Conservation (phyloP, 2,888 invertebrate genomes). For the Euzophera pinguis region DNA sequence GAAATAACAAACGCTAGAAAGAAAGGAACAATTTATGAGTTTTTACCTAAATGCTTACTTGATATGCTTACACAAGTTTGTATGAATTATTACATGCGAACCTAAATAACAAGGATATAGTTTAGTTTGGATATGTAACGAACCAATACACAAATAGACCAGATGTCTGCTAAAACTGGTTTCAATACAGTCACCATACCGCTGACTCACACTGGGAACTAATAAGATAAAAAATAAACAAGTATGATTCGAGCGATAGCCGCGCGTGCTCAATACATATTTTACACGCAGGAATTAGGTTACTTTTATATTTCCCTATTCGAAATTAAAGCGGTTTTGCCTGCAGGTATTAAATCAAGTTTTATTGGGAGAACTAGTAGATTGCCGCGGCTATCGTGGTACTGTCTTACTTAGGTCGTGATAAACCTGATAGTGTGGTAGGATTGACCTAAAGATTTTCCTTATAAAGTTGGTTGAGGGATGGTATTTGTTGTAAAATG, state of each 20-base stretch:
- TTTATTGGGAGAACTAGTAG: too few relatives aligned
- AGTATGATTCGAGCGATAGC: conserved; percentile 6
- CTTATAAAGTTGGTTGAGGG: too few relatives aligned
- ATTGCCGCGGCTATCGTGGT: too few relatives aligned
- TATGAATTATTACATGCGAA: too few relatives aligned
- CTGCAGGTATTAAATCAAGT: neutral
- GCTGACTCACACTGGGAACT: conserved; percentile 24
- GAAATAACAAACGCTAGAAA: too few relatives aligned
- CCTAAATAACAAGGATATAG: neutral
- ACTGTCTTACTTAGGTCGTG: too few relatives aligned
- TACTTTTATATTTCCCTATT: neutral
- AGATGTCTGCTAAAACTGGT: conserved; percentile 21
- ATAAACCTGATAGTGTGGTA: too few relatives aligned
- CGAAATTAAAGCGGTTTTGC: neutral
- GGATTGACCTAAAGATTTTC: too few relatives aligned
- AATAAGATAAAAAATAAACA: conserved; percentile 13
- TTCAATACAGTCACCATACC: conserved; percentile 22
- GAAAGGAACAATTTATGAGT: too few relatives aligned
- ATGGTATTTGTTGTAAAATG: too few relatives aligned
- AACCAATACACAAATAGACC: conserved; percentile 19
- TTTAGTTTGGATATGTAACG: neutral
- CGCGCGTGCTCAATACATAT: conserved; percentile 6
- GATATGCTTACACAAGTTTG: too few relatives aligned
- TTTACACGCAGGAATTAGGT: conserved; percentile 2
- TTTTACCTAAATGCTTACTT: too few relatives aligned